phyloP scores from a whole-genome alignment of 2,113 vertebrate species.

The Tragelaphus buxtoni region DNA sequence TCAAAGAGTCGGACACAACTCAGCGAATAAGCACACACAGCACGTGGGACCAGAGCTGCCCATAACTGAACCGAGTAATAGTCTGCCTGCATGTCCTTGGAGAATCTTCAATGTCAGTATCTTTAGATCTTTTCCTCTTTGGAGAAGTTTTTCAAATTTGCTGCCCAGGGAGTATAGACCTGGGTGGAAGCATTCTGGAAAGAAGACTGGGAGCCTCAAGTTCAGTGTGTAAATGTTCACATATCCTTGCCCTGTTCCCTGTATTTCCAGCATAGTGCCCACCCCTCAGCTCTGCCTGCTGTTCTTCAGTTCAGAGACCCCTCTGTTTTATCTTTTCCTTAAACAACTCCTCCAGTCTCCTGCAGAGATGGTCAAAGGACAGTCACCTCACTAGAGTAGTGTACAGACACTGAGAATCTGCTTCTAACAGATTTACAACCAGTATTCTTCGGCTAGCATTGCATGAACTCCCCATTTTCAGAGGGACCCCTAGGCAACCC shows the following conservation, averaged over 20 bases:
- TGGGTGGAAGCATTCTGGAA: neutral
- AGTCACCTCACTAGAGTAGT: neutral
- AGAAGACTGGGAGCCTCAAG: neutral
- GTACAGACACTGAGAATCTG: neutral
- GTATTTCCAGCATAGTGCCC: neutral
- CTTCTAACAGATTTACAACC: neutral
- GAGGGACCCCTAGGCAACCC: neutral
- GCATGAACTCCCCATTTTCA: neutral
- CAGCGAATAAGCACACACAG: accelerated
- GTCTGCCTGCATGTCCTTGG: neutral
- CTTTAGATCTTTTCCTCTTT: neutral
- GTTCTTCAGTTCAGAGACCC: neutral
- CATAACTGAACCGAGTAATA: neutral
- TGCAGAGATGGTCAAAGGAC: neutral
- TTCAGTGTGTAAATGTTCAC: neutral
- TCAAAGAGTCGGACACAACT: neutral
- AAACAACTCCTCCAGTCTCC: neutral
- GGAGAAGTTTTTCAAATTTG: neutral
- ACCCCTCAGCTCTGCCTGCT: neutral
- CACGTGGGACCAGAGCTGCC: neutral
- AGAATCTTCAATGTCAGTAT: neutral
- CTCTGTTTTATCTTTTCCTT: neutral
- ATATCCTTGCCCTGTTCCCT: neutral
- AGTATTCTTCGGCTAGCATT: neutral
- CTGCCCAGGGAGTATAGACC: neutral